Conservation (phyloP, 2,888 invertebrate genomes). For the Creontiades dilutus region DNA sequence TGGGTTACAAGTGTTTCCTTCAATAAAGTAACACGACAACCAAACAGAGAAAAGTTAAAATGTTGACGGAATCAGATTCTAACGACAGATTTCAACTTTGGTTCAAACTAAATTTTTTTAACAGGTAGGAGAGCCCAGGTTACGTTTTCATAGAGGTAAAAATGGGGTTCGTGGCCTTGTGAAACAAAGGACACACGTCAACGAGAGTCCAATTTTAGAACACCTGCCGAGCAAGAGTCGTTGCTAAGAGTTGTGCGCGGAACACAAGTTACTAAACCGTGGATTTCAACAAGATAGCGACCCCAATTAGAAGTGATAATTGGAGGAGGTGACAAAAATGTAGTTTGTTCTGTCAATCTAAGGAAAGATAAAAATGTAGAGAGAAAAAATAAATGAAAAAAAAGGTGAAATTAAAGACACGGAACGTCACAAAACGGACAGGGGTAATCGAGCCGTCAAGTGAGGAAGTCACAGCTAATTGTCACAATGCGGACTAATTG, state of each 20-base stretch:
- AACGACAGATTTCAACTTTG: not conserved
- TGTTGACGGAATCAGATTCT: no score
- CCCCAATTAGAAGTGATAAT: not conserved
- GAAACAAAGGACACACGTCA: not conserved
- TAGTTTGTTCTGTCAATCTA: not conserved
- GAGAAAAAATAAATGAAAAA: not conserved
- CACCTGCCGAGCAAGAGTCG: not conserved
- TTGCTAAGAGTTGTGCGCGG: not conserved
- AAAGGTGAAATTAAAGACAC: not conserved
- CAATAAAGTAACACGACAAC: no score
- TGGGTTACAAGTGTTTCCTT: no score
- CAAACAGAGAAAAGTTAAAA: no score
- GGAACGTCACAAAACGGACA: not conserved
- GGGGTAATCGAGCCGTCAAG: no score
- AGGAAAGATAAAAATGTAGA: not conserved
- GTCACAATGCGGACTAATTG: not conserved
- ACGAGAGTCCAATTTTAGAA: not conserved
- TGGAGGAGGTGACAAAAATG: not conserved
- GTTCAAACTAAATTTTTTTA: not conserved
- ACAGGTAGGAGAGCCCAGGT: not conserved
- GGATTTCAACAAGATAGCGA: not conserved
- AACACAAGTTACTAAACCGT: not conserved
- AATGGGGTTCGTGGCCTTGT: no score
- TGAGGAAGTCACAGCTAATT: slow-evolving; percentile 5
- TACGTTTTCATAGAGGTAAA: not conserved